A percentile compares a stretch with the other conserved stretches of the same genome.
phyloP scores from a whole-genome alignment of 2,113 vertebrate species.

The Nematolebias whitei region DNA sequence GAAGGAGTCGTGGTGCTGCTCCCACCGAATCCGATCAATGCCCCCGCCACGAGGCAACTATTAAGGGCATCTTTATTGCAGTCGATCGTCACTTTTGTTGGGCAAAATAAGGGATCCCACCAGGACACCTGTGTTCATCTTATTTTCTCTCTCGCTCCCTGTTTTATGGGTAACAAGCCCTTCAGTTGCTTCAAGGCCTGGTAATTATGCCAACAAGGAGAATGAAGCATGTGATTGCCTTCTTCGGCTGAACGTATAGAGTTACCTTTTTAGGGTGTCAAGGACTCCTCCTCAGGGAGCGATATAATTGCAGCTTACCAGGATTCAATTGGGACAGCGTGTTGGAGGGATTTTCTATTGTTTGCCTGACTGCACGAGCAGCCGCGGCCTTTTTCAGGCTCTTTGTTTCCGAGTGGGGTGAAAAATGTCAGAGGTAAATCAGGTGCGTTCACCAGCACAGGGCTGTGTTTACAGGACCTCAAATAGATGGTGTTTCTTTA shows the following conservation, averaged over 20 bases:
- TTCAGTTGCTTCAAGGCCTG: conserved; percentile 63
- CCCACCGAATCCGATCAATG: neutral
- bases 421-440: conserved; percentile 47
- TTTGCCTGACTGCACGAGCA: conserved; percentile 68
- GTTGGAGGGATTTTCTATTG: conserved; percentile 69
- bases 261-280: conserved; percentile 69
- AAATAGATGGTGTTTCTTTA: neutral
- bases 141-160: conserved; percentile 46
- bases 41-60: conserved; percentile 34
- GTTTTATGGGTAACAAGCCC: conserved; percentile 57
- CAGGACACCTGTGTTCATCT: conserved; percentile 52
- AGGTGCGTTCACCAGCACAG: conserved; percentile 7
- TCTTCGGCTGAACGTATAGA: conserved; percentile 57
- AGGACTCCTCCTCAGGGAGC: conserved; percentile 57
- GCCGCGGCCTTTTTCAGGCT: conserved; percentile 31
- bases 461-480: too few relatives aligned
- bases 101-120: conserved; percentile 43
- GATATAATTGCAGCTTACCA: conserved; percentile 63
- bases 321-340: conserved; percentile 62
- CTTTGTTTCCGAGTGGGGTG: conserved; percentile 28
- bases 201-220: conserved; percentile 71
- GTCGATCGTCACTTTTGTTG: conserved; percentile 17
- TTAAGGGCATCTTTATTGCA: conserved; percentile 42
- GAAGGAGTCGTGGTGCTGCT: conserved; percentile 22
- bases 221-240: conserved; percentile 64